Evolutionary conservation across 2,888 invertebrate genomes (phyloP), one percentile per base, ranked within the genome.

Genomic region (Cremastobaeus sp.): DNA sequence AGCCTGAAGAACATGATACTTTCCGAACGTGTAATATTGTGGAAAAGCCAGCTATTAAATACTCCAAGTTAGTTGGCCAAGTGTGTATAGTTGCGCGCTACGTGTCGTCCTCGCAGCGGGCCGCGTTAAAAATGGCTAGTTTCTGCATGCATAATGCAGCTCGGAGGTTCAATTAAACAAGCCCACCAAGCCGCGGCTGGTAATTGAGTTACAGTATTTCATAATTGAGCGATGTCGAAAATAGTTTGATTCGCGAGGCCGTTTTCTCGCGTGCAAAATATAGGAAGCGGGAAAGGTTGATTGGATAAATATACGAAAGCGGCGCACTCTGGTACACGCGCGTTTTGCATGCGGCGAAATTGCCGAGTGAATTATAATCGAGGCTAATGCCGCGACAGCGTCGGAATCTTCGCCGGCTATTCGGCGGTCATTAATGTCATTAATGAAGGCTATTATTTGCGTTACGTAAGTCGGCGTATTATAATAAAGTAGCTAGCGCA

Each of bases 381-480:
- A n/a, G n/a, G n/a, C n/a, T n/a, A n/a, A n/a, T n/a, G 11, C 34
- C 2, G 43, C 47, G 54, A 65, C 54, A 45, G 25, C 15, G 25
- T 17, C 18, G 17, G 18, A 34, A 34, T 32, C 35, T 64, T 47
- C 43, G 9, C 12, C 28, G 1, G 43, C 2, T 21, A 55, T 48
- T 50, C 43, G 59, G 43, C 11, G 15, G n/a, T 50, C 30, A 59
- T 68, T 50, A 59, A 50, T 59, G 37, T 3, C 18, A 52, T 59
- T 68, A 68, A 68, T 32, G 20, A 28, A 54, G 41, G 11, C 54
- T 62, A 47, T 54, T 69, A 69, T 69, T 69, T 60, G 14, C 25
- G 32, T 70, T 41, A 41, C 8, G 28, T 41, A 55, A 60, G 69
- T 47, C 12, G 34, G 30, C 28, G n/a, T 50, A 43, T 64, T 57